These are phyloP conservation scores for Bryconaethiops microstoma DNA, from an alignment of 2,797 vertebrate species.

Conservation along the genomic window DNA sequence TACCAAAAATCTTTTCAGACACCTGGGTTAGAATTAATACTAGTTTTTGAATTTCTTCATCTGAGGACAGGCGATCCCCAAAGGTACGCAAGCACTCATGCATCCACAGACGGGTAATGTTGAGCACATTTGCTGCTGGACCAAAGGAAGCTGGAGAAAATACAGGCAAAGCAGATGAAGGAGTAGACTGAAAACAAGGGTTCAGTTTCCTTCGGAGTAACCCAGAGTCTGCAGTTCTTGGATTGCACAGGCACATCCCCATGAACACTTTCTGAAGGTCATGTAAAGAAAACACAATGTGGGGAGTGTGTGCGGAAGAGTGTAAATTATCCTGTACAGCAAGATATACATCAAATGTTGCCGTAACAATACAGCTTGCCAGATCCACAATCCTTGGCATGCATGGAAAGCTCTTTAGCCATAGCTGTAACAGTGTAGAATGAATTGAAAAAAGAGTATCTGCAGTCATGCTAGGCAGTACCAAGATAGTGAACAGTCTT, in stretches of 20 bases:
- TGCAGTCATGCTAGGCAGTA: conserved; percentile 69
- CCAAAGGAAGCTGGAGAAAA: conserved; percentile 41
- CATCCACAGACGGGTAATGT: conserved; percentile 81
- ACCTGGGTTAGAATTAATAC: conserved; percentile 69
- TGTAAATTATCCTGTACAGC: conserved; percentile 68
- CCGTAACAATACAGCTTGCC: conserved; percentile 73
- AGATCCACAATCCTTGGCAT: conserved; percentile 61
- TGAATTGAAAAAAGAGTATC: conserved; percentile 78
- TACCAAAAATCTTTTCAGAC: conserved; percentile 71
- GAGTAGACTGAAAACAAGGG: neutral
- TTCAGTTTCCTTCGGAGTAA: conserved; percentile 12
- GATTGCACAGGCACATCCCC: conserved; percentile 77
- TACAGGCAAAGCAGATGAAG: conserved; percentile 25
- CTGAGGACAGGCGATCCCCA: conserved; percentile 75
- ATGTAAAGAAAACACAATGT: conserved; percentile 78
- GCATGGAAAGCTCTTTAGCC: conserved; percentile 76
- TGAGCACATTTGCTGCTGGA: conserved; percentile 53
- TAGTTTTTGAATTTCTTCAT: conserved; percentile 67
- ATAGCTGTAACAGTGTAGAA: conserved; percentile 69
- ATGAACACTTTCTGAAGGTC: conserved; percentile 81
- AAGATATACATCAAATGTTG: conserved; percentile 77
- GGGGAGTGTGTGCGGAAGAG: conserved; percentile 63
- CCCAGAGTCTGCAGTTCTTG: conserved; percentile 41
- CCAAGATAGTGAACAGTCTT: conserved; percentile 81
- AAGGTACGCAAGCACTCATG: conserved; percentile 86